Percentiles rank a stretch among this genome's conserved stretches.
Evolutionary conservation across 2,113 vertebrate species (phyloP).

Genomic region (Xiphophorus maculatus): DNA sequence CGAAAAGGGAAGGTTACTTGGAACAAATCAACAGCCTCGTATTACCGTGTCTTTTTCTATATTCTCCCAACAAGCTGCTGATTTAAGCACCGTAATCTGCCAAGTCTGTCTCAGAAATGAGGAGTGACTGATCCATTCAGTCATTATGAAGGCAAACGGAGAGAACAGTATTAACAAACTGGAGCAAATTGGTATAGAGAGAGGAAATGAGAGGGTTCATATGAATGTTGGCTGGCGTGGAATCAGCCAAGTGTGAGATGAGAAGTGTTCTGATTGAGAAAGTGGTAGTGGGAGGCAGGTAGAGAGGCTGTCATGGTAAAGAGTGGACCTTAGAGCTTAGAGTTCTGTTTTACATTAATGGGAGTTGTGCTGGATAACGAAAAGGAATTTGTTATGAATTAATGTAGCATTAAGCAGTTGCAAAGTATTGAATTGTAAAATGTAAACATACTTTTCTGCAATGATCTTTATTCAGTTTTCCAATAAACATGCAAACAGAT

Average conservation of each 20-base stretch:
- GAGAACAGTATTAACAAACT: slow-evolving; percentile 50
- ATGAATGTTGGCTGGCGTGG: slow-evolving; percentile 41
- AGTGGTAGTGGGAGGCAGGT: slow-evolving; percentile 23
- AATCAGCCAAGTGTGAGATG: slow-evolving; percentile 59
- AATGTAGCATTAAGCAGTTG: slow-evolving; percentile 11
- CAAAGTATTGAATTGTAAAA: neutral
- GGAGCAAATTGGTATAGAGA: slow-evolving; percentile 44
- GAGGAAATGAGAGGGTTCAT: slow-evolving; percentile 37
- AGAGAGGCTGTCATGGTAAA: slow-evolving; percentile 32
- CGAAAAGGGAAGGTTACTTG: slow-evolving; percentile 26
- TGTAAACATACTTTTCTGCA: neutral
- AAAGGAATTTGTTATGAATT: slow-evolving; percentile 27
- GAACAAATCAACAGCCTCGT: slow-evolving; percentile 36
- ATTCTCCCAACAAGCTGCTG: slow-evolving; percentile 7
- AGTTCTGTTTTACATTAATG: slow-evolving; percentile 37
- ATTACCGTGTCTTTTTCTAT: slow-evolving; percentile 10
- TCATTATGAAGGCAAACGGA: slow-evolving; percentile 67
- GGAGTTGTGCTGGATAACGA: slow-evolving; percentile 29
- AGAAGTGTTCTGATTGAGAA: slow-evolving; percentile 44
- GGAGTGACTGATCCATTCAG: slow-evolving; percentile 51
- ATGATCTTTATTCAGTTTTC: slow-evolving; percentile 6
- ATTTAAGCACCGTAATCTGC: slow-evolving; percentile 42
- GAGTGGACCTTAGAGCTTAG: slow-evolving; percentile 26
- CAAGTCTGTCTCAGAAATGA: slow-evolving; percentile 29
- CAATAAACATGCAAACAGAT: slow-evolving; percentile 9